Percentiles rank a stretch among this genome's conserved stretches.
These are phyloP conservation scores for Sorex maritimensis DNA, from an alignment of 2,797 vertebrate species.

Conservation along the genomic window DNA sequence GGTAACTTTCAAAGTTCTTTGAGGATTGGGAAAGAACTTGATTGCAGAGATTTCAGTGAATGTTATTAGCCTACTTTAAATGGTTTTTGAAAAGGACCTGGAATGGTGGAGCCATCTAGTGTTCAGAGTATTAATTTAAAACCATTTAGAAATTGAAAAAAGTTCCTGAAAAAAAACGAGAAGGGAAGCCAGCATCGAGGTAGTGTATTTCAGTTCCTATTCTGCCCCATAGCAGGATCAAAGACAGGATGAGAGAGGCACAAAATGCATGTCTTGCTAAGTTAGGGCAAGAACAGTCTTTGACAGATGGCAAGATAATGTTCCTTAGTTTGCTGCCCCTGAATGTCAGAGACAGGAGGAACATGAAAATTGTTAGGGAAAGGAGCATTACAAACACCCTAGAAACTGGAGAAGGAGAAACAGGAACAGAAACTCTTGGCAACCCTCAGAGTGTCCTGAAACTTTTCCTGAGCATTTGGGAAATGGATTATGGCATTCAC, in stretches of 20 bases:
- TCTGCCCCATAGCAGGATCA: constrained; percentile 6
- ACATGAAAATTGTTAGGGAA: neutral
- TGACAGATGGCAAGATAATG: constrained; percentile 31
- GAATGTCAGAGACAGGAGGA: constrained; percentile 15
- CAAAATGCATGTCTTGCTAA: constrained; percentile 59
- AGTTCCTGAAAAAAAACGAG: neutral
- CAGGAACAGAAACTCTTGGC: constrained; percentile 10
- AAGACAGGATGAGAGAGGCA: constrained; percentile 41
- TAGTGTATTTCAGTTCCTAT: constrained; percentile 41
- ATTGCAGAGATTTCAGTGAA: neutral
- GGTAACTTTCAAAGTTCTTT: constrained; percentile 27
- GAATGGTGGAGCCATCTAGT: constrained; percentile 80
- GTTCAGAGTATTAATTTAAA: constrained; percentile 67
- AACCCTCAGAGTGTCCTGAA: constrained; percentile 29
- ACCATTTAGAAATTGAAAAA: constrained; percentile 23
- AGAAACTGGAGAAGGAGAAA: constrained; percentile 13
- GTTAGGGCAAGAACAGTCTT: constrained; percentile 51
- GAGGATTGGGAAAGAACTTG: constrained; percentile 3
- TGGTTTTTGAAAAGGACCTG: neutral
- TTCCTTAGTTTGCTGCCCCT: neutral
- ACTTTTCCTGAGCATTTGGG: constrained; percentile 47
- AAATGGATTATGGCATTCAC: constrained; percentile 61
- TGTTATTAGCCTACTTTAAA: constrained; percentile 41
- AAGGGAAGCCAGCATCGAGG: constrained; percentile 37
- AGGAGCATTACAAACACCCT: constrained; percentile 20